Conservation (phyloP, 23 tunicate genomes). For the Ascidia mentula region DNA sequence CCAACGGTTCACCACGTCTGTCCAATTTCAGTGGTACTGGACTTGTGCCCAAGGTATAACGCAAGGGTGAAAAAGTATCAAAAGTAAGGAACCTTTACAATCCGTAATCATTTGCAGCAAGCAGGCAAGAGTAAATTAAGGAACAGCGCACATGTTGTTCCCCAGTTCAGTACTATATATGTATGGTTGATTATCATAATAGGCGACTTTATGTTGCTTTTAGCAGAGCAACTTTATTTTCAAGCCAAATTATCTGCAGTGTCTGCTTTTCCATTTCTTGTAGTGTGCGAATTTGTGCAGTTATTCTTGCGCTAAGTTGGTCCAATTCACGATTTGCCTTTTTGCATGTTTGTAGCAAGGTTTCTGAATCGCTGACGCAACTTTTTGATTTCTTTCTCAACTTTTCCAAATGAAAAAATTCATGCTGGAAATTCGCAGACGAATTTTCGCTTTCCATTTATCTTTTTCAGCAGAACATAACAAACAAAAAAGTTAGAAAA, state of each 20-base stretch:
- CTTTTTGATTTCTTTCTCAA: not conserved
- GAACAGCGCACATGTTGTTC: no score
- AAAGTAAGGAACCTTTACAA: no score
- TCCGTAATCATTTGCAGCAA: no score
- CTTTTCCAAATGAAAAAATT: not conserved
- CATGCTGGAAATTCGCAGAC: not conserved
- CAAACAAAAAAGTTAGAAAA: not conserved
- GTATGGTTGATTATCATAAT: no score
- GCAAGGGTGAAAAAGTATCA: no score
- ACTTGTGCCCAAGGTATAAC: not conserved
- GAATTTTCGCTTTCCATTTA: no score
- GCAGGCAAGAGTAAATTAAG: no score
- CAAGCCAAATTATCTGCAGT: constrained; percentile 28
- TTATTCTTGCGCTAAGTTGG: not conserved
- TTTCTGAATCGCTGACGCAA: not conserved
- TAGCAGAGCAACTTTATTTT: constrained; percentile 19
- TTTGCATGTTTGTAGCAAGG: not conserved
- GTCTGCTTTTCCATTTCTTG: not conserved
- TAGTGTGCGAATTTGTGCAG: not conserved
- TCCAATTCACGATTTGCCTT: not conserved
- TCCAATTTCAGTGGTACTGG: not conserved
- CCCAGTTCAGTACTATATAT: no score
- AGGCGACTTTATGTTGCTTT: no score
- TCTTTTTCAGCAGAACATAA: no score
- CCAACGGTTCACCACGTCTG: constrained; percentile 1